Percentiles rank a stretch among this genome's conserved stretches.
Conservation (phyloP, 2,113 vertebrate genomes). For the Monopterus albus region DNA sequence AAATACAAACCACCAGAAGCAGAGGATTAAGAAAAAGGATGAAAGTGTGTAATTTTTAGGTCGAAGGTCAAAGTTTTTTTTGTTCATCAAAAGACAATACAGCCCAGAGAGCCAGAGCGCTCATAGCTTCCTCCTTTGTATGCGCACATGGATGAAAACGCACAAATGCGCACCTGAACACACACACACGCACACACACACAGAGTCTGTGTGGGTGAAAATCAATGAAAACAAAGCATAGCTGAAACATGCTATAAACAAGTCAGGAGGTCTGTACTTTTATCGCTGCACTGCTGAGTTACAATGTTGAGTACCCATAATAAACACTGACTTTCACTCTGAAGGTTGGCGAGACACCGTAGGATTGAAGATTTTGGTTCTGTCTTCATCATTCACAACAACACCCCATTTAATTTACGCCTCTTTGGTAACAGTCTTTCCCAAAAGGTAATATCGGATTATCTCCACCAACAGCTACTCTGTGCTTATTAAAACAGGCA, state of each 20-base stretch:
- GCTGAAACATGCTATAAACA: conserved; percentile 51
- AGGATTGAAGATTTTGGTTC: conserved; percentile 30
- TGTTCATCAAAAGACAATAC: conserved; percentile 39
- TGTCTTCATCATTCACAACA: conserved; percentile 56
- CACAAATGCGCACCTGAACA: conserved; percentile 15
- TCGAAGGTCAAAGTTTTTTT: conserved; percentile 17
- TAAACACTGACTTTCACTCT: conserved; percentile 35
- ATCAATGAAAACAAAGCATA: conserved; percentile 71
- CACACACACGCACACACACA: conserved; percentile 13
- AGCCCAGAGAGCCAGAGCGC: conserved; percentile 22
- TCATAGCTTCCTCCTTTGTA: no score
- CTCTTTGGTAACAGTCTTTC: conserved; percentile 19
- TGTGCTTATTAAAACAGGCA: conserved; percentile 10
- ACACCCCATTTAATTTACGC: conserved; percentile 34
- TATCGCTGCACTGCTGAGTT: conserved; percentile 54
- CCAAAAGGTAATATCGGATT: conserved; percentile 49
- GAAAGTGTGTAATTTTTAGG: neutral
- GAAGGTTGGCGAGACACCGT: conserved; percentile 26
- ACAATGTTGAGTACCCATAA: conserved; percentile 20
- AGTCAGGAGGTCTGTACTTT: conserved; percentile 54
- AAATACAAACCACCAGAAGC: conserved; percentile 32
- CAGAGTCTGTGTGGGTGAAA: conserved; percentile 59
- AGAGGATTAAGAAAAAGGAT: neutral
- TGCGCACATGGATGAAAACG: no score
- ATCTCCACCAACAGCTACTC: conserved; percentile 27